A percentile compares a stretch with the other conserved stretches of the same genome.
phyloP scores from a whole-genome alignment of 2,888 invertebrate genomes.

The Himalopsyche kuldschensis region DNA sequence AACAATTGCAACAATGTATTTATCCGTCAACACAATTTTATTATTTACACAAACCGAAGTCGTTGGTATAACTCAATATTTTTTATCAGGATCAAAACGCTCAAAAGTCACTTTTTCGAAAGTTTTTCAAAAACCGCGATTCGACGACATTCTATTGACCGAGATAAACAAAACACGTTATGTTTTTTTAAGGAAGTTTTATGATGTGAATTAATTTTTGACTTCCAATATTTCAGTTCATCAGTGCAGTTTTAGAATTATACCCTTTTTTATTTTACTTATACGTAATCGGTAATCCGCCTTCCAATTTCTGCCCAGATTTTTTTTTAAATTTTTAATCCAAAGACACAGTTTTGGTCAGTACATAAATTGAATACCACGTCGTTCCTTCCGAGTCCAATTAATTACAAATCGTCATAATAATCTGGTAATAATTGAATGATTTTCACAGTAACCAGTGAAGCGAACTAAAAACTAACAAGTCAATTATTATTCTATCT shows the following conservation, averaged over 20 bases:
- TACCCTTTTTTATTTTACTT: too few species aligned
- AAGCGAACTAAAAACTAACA: not conserved
- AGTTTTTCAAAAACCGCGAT: too few species aligned
- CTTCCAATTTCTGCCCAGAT: conserved; percentile 1
- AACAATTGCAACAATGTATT: not conserved
- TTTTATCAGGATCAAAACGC: too few species aligned
- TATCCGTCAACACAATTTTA: not conserved
- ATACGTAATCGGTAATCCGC: not conserved
- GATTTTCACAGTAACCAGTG: not conserved
- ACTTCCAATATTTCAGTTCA: too few species aligned
- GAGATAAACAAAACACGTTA: too few species aligned
- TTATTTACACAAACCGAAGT: too few species aligned
- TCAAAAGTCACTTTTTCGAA: too few species aligned
- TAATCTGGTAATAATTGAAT: not conserved
- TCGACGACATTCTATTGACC: too few species aligned
- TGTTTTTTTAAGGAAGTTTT: too few species aligned
- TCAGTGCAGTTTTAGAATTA: too few species aligned
- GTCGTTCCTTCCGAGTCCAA: not conserved
- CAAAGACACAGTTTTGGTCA: conserved; percentile 34
- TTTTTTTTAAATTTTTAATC: not conserved
- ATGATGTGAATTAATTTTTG: too few species aligned
- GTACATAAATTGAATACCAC: conserved; percentile 13
- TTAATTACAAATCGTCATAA: not conserved
- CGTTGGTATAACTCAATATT: too few species aligned
- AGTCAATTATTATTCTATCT: not conserved